These are phyloP conservation scores for Sciurus carolinensis DNA, from an alignment of 2,797 vertebrate species.

Conservation along the genomic window DNA sequence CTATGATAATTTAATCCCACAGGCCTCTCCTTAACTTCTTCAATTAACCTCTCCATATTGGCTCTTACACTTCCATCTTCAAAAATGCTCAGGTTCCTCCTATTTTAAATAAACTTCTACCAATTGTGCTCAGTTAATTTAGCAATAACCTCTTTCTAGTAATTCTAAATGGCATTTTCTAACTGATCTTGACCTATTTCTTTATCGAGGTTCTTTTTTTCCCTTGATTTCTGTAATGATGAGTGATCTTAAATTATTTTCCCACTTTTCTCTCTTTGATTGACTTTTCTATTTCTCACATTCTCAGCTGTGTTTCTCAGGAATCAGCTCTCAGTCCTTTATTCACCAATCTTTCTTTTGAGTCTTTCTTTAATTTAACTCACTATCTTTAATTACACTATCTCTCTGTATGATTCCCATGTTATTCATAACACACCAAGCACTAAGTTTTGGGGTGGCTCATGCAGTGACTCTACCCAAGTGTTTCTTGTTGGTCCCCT, in stretches of 20 bases:
- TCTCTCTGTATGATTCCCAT: neutral
- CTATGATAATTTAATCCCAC: conserved; percentile 70
- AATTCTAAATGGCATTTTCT: conserved; percentile 67
- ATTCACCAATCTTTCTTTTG: neutral
- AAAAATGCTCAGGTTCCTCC: conserved; percentile 26
- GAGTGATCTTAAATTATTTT: neutral
- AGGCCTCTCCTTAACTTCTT: conserved; percentile 30
- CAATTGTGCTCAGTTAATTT: conserved; percentile 69
- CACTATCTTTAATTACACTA: neutral
- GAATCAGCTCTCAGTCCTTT: neutral
- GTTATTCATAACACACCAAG: neutral
- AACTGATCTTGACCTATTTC: conserved; percentile 56
- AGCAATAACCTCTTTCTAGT: conserved; percentile 63
- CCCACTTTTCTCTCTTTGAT: neutral
- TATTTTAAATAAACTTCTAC: conserved; percentile 75
- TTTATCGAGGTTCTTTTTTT: conserved; percentile 55
- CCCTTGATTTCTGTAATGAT: conserved; percentile 48
- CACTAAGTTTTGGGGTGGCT: neutral
- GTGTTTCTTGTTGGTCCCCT: neutral
- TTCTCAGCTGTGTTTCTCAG: neutral
- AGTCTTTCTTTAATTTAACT: neutral
- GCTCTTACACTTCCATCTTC: conserved; percentile 50
- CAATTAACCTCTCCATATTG: conserved; percentile 68
- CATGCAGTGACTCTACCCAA: neutral
- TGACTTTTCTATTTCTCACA: neutral